Evolutionary conservation across 1,140 invertebrate species (phyloP), one percentile per base, ranked within the genome.

Genomic region (Drosophila paulistorum): DNA sequence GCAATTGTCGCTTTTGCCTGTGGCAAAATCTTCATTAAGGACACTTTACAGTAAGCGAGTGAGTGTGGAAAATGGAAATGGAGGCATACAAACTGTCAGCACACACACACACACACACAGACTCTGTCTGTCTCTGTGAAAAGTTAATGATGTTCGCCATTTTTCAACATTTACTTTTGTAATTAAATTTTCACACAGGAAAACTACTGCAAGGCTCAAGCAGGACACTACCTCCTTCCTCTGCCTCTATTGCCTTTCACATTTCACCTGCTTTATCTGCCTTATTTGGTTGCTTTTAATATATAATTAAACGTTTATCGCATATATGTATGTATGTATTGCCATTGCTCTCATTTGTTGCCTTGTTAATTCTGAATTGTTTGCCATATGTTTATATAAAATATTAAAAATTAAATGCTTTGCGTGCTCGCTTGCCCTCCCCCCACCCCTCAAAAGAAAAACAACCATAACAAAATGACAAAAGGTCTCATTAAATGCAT

Each of bases 81-180:
- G 57, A 59, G 57, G 30, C 30, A 59, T 7, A 39, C 37, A 13
- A 39, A 39, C 6, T 14, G 33, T 17, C 33, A 23, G 39, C 35
- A 37, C 35, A 37, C 9, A 37, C 35, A 37, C 9, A 37, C 35
- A 37, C 35, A 37, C 9, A 37, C 17, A 51, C 17, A 39, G 37
- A 13, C 37, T 39, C 3, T 51, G 17, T 51, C 45, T 51, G 3
- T 51, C 17, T 17, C 45, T 13, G 65, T 57, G 55, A 75, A 78
- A 85, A 75, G 78, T 81, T 86, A 86, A 86, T 81, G 65, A 79
- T 75, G 71, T 70, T 70, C 65, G 65, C 37, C 66, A 75, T 81
- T 76, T 68, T 77, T 61, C 48, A 76, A 69, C 71, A 76, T 79
- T 87, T 86, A 87, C 72, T 78, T 67, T 89, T 74, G 71, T 83